Conservation (phyloP, 1,140 invertebrate species). For the Octopus sinensis region DNA sequence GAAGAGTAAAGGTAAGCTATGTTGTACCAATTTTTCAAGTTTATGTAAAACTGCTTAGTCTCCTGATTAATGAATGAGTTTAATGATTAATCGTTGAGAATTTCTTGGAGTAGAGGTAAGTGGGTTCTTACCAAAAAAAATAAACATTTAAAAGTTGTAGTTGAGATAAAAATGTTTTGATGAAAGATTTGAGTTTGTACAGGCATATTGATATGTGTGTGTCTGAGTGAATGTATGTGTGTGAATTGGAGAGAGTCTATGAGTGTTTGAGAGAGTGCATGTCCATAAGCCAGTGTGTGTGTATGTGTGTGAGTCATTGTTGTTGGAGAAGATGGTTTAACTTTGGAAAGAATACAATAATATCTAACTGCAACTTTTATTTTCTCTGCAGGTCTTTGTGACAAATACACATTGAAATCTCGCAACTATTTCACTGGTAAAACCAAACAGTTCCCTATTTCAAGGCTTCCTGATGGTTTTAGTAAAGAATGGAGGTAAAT, state of each 20-base stretch:
- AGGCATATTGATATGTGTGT: not conserved
- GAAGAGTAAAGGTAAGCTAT: slow-evolving; percentile 27
- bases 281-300: not conserved
- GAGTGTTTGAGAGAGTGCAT: not conserved
- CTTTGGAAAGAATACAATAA: not conserved
- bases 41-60: not conserved
- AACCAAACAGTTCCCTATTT: not conserved
- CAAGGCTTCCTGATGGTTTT: not conserved
- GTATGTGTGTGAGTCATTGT: not conserved
- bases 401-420: not conserved
- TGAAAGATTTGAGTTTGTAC: not conserved
- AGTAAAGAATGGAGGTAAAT: slow-evolving; percentile 10
- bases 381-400: not conserved
- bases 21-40: not conserved
- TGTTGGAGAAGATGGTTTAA: not conserved
- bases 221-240: not conserved
- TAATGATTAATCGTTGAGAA: not conserved
- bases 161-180: not conserved
- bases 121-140: not conserved
- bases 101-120: not conserved
- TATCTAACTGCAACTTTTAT: not conserved
- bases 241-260: not conserved
- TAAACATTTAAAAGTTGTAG: not conserved
- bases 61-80: not conserved
- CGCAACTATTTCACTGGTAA: not conserved